These are phyloP conservation scores for Tenthredo mesomela DNA, from an alignment of 2,888 invertebrate species.

Conservation along the genomic window DNA sequence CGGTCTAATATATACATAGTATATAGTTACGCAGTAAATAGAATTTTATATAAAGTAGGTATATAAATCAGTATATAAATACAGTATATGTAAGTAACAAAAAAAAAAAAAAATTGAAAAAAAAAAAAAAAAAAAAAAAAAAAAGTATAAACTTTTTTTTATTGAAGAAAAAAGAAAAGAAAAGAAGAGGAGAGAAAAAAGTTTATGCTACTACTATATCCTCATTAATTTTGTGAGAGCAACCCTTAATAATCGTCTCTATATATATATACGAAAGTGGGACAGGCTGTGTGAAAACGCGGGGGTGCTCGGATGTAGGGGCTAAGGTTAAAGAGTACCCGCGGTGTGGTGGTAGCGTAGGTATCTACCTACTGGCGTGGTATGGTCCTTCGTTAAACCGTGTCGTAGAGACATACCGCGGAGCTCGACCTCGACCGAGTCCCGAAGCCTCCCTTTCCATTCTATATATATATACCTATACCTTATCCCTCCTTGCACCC, in stretches of 20 bases:
- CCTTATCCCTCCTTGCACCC: not conserved
- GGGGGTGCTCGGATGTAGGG: not conserved
- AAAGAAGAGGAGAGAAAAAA: not conserved
- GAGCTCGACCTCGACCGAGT: slow-evolving; percentile 50
- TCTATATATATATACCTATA: not conserved
- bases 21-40: not conserved
- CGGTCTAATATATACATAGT: too few relatives aligned
- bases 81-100: too few relatives aligned
- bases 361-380: not conserved
- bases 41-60: not conserved
- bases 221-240: slow-evolving; percentile 13
- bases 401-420: slow-evolving; percentile 48
- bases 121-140: not conserved
- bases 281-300: slow-evolving; percentile 12
- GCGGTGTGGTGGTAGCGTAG: not conserved
- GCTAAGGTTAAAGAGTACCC: not conserved
- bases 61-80: too few relatives aligned
- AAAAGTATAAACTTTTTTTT: not conserved
- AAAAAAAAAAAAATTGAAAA: not conserved
- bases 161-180: not conserved
- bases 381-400: slow-evolving; percentile 59
- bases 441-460: slow-evolving; percentile 1
- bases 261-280: slow-evolving; percentile 28
- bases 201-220: not conserved
- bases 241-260: slow-evolving; percentile 14